Evolutionary conservation across 2,113 vertebrate genomes (phyloP), one percentile per base, ranked within the genome.

Genomic region (Bungarus multicinctus): DNA sequence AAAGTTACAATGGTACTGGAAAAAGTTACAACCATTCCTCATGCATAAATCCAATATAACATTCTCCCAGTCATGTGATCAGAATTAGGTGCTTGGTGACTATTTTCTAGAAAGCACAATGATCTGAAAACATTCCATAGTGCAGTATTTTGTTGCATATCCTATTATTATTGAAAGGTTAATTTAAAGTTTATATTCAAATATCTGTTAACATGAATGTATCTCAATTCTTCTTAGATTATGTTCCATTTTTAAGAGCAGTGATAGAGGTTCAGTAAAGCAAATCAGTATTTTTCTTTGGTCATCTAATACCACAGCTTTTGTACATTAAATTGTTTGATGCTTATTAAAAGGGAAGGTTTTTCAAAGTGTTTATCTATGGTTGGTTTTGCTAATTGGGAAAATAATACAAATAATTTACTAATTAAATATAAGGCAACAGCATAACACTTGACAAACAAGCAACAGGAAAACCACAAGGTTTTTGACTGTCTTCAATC

Each of bases 371-470:
- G 53, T 95, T 96, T 91, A 93, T 94, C 91, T 54, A 16, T 92
- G 0, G 89, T 93, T 91, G 92, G 90, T 94, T 94, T 53, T 89
- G 93, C 92, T 97, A 96, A 97, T 95, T 85, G 1, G 54, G 93
- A 94, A 95, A 96, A 95, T 58, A 94, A 88, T 92, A 94, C 34
- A 87, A 95, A 96, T 86, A 94, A 95, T 55, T 50, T 89, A 53
- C 60, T 90, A 95, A 97, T 89, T 95, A 97, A 97, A 96, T 95
- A 97, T 60, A 96, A 97, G 96, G 96, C 94, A 96, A 97, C 96
- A 54, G 89, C 85, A 96, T 95, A 96, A 96, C 95, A 53, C 92
- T 91, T 94, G 58, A 43, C 30, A 95, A 95, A 94, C 30, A 93
- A 94, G 93, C 95, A 95, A 4, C 30, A 93, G 43, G 30, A 57